Percentiles rank a stretch among this genome's conserved stretches.
phyloP scores from a whole-genome alignment of 1,140 invertebrate species.

The Lerema accius region DNA sequence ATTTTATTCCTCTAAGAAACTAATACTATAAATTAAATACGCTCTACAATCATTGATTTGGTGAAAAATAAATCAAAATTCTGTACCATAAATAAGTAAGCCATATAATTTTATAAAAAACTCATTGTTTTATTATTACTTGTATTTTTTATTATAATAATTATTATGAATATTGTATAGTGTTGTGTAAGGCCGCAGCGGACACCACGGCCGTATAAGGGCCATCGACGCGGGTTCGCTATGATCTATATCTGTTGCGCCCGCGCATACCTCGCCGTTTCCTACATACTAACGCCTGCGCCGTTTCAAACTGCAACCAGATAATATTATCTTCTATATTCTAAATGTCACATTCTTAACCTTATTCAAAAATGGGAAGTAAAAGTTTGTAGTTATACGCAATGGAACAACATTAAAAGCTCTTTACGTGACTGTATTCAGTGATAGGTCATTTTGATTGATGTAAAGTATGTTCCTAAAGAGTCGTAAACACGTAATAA shows the following conservation, averaged over 20 bases:
- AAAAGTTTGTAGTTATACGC: too few species aligned
- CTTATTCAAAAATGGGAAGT: not conserved
- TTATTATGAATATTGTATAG: not conserved
- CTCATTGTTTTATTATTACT: not conserved
- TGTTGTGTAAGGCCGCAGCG: not conserved
- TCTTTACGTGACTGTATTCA: too few species aligned
- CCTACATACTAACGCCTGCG: slow-evolving; percentile 39
- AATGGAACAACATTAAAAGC: too few species aligned
- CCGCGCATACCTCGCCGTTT: slow-evolving; percentile 38
- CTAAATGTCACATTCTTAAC: slow-evolving; percentile 10
- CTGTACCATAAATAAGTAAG: too few species aligned
- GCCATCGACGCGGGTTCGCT: slow-evolving; percentile 34
- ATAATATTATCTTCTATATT: slow-evolving; percentile 2
- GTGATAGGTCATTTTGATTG: too few species aligned
- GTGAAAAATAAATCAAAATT: too few species aligned
- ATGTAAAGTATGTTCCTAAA: too few species aligned
- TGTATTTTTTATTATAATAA: not conserved
- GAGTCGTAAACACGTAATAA: too few species aligned
- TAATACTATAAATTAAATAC: too few species aligned
- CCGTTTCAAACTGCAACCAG: slow-evolving; percentile 4
- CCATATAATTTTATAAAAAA: too few species aligned
- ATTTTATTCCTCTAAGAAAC: too few species aligned
- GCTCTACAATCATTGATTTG: too few species aligned
- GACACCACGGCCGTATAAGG: slow-evolving; percentile 39
- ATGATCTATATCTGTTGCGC: slow-evolving; percentile 45